Conservation (phyloP, 2,113 vertebrate species). For the Cyanoramphus novaezelandiae region DNA sequence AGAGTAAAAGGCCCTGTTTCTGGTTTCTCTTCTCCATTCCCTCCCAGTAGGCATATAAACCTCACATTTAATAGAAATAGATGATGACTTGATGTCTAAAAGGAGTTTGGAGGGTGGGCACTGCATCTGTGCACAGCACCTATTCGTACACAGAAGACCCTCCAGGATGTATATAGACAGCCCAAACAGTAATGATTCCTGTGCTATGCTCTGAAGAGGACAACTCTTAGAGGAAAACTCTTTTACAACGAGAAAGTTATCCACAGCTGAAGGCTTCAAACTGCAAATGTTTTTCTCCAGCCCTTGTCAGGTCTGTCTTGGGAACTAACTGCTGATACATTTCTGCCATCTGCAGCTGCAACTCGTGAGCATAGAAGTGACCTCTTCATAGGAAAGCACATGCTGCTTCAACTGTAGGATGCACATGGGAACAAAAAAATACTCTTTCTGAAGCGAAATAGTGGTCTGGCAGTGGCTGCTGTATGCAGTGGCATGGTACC, state of each 20-base stretch:
- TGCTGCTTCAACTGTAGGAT: not conserved
- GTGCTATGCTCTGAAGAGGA: not conserved
- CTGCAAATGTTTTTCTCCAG: not conserved
- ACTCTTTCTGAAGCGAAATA: not conserved
- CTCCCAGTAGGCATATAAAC: not conserved
- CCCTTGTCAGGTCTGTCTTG: not conserved
- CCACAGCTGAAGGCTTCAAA: not conserved
- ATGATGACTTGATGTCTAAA: not conserved
- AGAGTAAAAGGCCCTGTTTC: not conserved
- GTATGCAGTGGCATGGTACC: not conserved
- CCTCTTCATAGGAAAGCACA: not conserved
- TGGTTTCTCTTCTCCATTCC: not conserved
- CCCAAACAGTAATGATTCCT: accelerated
- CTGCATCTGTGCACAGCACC: not conserved
- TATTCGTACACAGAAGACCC: not conserved
- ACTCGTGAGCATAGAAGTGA: not conserved
- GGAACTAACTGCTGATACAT: not conserved
- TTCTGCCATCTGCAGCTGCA: not conserved
- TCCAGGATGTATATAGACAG: not conserved
- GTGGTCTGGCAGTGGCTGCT: not conserved
- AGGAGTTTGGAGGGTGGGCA: not conserved
- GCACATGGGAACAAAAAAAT: not conserved
- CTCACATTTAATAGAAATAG: not conserved
- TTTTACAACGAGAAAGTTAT: not conserved
- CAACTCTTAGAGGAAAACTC: not conserved